Base-by-base conservation (phyloP, 1,140 invertebrate species). In the Samia ricini region DNA sequence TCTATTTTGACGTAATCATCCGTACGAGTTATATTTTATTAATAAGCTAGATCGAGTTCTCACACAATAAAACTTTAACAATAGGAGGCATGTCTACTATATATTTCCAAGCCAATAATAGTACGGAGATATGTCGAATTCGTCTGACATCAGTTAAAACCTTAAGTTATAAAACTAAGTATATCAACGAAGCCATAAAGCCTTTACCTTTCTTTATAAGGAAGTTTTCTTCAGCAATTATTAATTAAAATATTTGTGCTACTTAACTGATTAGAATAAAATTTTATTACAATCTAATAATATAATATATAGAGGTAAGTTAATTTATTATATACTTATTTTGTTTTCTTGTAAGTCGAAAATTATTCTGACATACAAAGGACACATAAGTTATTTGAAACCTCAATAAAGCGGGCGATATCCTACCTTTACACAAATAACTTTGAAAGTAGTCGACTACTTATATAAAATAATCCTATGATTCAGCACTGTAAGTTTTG, bases 21-120 rank as follows among this genome's bases (percentile, higher is more conserved):
- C 33, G 42, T 74, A 81, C 74, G 70, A 66, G 77, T 71, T 60
- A 76, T 77, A 73, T 76, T 71, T 76, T 75, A 79, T 77, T 69
- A 66, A 77, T 71, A 66, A 60, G 29, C 26, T 68, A 60, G 20
- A 67, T 64, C 62, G 64, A 73, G 66, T 73, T 75, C 71, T 72
- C 72, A 75, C 68, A 69, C 23, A 66, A 56, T 58, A 56, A 54
- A 64, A 29, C 33, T 29, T 60, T 62, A 8, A 50, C 36, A 20
- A 56, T 49, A 24, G n/a, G 22, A 56, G 10, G 22, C 23, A 12
- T 8, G 18, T 7, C 18, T 8, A 29, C 26, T 8, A 29, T 29
- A 10, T 26, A 26, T 29, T 29, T 5, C 26, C 26, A 29, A 29
- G 6, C 26, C 26, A 29, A 5, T 29, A 29, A 29, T 29, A 29